These are phyloP conservation scores for Druon quercuslanigerum DNA, from an alignment of 1,140 invertebrate species.

Conservation along the genomic window DNA sequence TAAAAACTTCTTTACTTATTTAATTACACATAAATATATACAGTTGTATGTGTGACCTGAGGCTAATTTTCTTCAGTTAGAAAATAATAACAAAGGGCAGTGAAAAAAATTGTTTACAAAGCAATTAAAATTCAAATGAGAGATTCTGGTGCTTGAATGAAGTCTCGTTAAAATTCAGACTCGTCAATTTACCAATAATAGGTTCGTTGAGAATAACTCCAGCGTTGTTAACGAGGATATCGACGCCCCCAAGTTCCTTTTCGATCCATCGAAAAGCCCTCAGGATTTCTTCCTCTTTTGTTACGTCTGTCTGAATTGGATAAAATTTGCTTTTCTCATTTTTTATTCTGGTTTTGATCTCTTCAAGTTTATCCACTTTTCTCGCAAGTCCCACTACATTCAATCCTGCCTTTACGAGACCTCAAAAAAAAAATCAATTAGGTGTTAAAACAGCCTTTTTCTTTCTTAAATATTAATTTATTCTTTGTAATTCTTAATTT, in stretches of 20 bases:
- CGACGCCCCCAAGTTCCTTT: conserved; percentile 76
- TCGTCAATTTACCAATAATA: conserved; percentile 46
- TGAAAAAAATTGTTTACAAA: not conserved
- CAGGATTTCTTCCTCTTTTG: conserved; percentile 78
- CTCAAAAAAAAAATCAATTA: conserved; percentile 33
- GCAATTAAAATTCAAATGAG: not conserved
- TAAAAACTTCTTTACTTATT: no score
- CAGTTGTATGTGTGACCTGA: no score
- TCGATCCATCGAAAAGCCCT: conserved; percentile 79
- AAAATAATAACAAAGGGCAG: not conserved
- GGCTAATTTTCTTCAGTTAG: no score
- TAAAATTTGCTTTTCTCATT: conserved; percentile 52
- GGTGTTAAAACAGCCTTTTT: conserved; percentile 5
- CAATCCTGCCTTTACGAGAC: conserved; percentile 78
- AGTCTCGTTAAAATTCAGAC: conserved; percentile 32
- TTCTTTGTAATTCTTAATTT: no score
- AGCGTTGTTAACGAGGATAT: conserved; percentile 83
- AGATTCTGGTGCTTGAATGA: conserved; percentile 13
- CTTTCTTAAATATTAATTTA: not conserved
- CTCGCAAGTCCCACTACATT: conserved; percentile 83
- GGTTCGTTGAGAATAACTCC: conserved; percentile 56
- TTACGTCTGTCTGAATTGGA: conserved; percentile 80
- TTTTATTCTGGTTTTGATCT: conserved; percentile 39
- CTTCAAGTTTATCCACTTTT: conserved; percentile 74
- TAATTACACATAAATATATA: no score